Evolutionary conservation across 2,113 vertebrate genomes (phyloP).

Genomic region (Bubo blakistoni): DNA sequence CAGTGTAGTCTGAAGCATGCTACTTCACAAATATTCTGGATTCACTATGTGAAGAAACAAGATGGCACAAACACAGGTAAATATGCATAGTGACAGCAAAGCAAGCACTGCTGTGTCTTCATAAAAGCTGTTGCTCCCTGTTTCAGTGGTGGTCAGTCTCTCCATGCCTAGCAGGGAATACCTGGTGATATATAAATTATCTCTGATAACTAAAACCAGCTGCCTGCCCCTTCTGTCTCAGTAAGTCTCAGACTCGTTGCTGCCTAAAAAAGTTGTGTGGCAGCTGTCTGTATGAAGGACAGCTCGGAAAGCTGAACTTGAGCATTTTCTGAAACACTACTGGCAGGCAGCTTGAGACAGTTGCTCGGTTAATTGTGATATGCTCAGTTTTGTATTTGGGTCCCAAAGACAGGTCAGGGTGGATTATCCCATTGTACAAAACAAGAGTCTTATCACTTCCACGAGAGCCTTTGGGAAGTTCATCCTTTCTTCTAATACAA

Average conservation of each 20-base stretch:
- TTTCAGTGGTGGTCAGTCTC: neutral
- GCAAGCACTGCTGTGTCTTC: neutral
- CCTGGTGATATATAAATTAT: neutral
- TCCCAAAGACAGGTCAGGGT: neutral
- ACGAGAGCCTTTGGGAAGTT: neutral
- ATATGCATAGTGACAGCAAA: neutral
- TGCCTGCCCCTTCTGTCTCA: neutral
- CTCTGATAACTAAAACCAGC: neutral
- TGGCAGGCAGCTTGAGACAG: neutral
- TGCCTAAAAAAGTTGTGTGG: neutral
- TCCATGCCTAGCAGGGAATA: neutral
- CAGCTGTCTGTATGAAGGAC: slow-evolving; percentile 14
- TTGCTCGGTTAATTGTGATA: neutral
- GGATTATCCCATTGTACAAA: neutral
- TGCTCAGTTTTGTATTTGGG: neutral
- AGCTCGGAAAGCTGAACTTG: neutral
- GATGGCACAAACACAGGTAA: neutral
- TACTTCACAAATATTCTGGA: neutral
- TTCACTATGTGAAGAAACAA: neutral
- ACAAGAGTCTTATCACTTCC: neutral
- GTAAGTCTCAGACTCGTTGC: neutral
- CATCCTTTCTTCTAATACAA: neutral
- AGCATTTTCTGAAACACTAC: neutral
- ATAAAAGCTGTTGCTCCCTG: neutral
- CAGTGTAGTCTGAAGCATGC: neutral